These are phyloP conservation scores for Panthera leo DNA, from an alignment of 2,113 vertebrate species.

Conservation along the genomic window DNA sequence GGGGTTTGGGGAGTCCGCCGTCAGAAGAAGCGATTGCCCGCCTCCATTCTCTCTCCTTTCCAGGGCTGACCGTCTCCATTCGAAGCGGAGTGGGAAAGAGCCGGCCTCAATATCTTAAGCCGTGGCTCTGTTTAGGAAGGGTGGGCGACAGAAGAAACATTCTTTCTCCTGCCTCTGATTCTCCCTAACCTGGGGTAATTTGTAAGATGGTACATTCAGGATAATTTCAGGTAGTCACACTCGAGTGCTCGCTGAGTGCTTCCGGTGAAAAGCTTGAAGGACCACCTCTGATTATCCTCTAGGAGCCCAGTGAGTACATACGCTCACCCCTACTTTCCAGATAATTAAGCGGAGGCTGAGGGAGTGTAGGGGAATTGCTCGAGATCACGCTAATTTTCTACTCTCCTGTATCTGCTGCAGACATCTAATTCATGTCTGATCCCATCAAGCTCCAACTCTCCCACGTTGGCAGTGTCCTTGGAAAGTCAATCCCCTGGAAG, in stretches of 20 bases:
- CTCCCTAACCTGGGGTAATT: accelerated
- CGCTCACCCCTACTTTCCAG: accelerated
- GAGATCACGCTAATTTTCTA: accelerated
- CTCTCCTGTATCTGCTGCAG: not conserved
- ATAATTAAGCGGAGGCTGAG: not conserved
- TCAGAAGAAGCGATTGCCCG: accelerated
- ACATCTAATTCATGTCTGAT: not conserved
- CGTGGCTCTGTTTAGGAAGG: not conserved
- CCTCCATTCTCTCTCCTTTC: accelerated
- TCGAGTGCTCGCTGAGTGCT: accelerated
- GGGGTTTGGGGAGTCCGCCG: accelerated
- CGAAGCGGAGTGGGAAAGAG: accelerated
- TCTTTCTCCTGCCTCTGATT: not conserved
- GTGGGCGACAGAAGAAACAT: accelerated
- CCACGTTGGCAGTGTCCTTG: accelerated
- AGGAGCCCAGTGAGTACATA: accelerated
- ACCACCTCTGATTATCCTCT: accelerated
- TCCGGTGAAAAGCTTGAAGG: accelerated
- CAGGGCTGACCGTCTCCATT: accelerated
- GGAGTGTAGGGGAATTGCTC: not conserved
- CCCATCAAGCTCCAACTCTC: too few relatives aligned
- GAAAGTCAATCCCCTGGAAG: too few relatives aligned
- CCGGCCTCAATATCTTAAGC: not conserved
- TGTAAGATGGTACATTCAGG: not conserved
- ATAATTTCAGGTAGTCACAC: accelerated